Base-by-base conservation (phyloP, 1,140 invertebrate genomes). In the Chironomus striatipennis region DNA sequence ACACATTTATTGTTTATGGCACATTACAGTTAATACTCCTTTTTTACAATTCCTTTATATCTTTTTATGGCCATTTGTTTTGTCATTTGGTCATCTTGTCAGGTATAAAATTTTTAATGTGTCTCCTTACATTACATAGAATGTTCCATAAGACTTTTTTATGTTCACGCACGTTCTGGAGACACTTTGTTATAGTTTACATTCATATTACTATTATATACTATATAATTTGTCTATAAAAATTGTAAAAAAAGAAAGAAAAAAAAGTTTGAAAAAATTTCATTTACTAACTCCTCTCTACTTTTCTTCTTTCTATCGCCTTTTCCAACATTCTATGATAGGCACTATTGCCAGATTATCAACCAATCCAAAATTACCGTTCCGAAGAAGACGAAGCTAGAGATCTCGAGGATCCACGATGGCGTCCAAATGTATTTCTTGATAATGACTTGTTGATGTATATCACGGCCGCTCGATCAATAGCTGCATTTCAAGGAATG, bases 361-460 rank as follows among this genome's bases (percentile, higher is more conserved):
- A 82, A 80, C 81, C 81, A 81, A 82, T 82, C 78, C 79, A 81
- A 81, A 82, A 80, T 79, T 82, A 81, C 78, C 81, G 81, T 76
- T 79, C 82, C 79, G 81, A 82, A 80, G 78, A 78, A 77, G 74
- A 75, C 17, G 80, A 81, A 79, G 74, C 20, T 73, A 79, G 81
- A 77, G 81, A 82, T 81, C 77, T 82, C 79, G 96, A 98, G 83
- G 95, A 97, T 84, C 84, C 96, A 83, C 88, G 93, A 85, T 98
- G 96, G 97, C 86, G 93, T 81, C 95, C 96, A 75, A 91, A 92
- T 77, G 90, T 93, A 85, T 90, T 95, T 75, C 87, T 93, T 79
- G 96, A 98, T 85, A 90, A 92, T 77, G 96, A 98, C 86, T 89
- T 99, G 79, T 89, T 98, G 80, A 98, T 98, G 95, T 99, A 97